These are phyloP conservation scores for Psix sp. DNA, from an alignment of 1,140 invertebrate genomes.

Conservation along the genomic window DNA sequence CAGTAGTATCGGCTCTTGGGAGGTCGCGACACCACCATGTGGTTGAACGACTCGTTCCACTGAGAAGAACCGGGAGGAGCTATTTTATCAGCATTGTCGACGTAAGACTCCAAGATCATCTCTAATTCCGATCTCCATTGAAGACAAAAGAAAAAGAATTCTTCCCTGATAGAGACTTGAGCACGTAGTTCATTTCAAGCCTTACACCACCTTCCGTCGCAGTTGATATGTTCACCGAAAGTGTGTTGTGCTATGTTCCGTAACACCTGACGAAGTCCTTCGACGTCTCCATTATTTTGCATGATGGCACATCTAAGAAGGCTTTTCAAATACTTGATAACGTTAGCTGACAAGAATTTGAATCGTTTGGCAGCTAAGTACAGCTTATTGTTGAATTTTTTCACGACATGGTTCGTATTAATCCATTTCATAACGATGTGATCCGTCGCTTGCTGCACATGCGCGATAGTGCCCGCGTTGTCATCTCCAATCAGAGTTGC, in stretches of 20 bases:
- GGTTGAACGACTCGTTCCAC: too few relatives aligned
- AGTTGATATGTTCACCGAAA: not conserved
- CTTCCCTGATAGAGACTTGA: not conserved
- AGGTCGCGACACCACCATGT: too few relatives aligned
- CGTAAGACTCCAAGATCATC: slow-evolving; percentile 15
- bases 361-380: not conserved
- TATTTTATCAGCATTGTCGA: slow-evolving; percentile 29
- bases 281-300: slow-evolving; percentile 3
- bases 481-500: slow-evolving; percentile 35
- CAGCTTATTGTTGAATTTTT: slow-evolving; percentile 3
- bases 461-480: slow-evolving; percentile 8
- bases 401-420: slow-evolving; percentile 8
- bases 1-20: too few relatives aligned
- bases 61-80: slow-evolving; percentile 11
- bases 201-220: slow-evolving; percentile 2
- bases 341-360: not conserved
- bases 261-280: not conserved
- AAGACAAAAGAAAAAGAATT: slow-evolving; percentile 1
- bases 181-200: not conserved
- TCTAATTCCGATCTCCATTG: slow-evolving; percentile 15
- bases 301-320: not conserved
- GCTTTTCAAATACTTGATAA: slow-evolving; percentile 8
- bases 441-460: slow-evolving; percentile 3
- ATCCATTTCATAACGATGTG: slow-evolving; percentile 13
- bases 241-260: not conserved